Base-by-base conservation (phyloP, 2,113 vertebrate genomes). In the Tapirus terrestris region DNA sequence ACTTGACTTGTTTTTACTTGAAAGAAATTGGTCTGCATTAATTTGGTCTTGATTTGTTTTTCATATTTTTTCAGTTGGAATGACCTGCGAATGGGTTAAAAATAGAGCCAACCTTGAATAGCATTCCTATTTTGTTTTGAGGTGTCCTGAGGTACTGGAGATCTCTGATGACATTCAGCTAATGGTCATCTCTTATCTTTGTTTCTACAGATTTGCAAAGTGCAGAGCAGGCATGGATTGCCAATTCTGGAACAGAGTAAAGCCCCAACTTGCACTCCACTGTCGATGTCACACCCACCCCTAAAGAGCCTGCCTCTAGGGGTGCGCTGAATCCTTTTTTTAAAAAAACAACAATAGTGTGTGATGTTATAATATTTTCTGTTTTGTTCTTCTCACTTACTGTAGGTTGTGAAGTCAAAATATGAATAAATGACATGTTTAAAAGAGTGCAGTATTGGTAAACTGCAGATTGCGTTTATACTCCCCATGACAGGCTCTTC, bases 261-360 rank as follows among this genome's bases (percentile, higher is more conserved):
- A 97, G 95, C 98, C 97, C 98, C 98, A 98, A 85, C 98, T 97
- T 99, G 98, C 94, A 97, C 98, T 98, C 97, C 98, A 96, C 97
- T 98, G 98, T 98, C 89, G 87, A 98, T 98, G 97, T 97, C 95
- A 95, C 98, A 98, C 97, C 98, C 98, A 91, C 98, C 98, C 96
- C 87, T 98, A 98, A 99, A 98, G 98, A 98, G 98, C 98, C 98
- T 99, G 98, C 98, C 98, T 67, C 90, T 98, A 97, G 98, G 98
- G 98, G 98, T 98, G 98, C 96, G 97, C 98, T 97, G 80, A 95
- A 97, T 98, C 95, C 94, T 88, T 94, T 77, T 75, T 89, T 17
- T 0, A 14, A 89, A 20, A n/a, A 56, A 23, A 36, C 18, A 83
- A 75, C 17, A 84, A 14, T 89, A 91, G 72, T 92, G 25, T 95